Conservation (phyloP, 1,140 invertebrate species). For the Drosophila mauritiana region DNA sequence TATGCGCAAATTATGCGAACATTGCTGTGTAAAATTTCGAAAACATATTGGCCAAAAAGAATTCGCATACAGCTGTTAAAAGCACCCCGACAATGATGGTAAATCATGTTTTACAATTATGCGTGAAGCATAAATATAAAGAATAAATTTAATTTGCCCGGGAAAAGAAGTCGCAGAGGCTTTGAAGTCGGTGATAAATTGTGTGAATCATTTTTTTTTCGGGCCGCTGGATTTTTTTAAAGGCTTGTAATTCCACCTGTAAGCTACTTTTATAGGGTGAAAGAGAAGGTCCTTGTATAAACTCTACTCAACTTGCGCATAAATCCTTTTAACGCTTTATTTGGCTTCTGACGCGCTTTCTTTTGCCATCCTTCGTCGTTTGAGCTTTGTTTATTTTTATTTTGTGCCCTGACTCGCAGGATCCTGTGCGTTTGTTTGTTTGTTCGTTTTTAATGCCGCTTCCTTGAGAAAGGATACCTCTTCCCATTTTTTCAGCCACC, state of each 20-base stretch:
- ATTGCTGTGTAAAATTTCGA: constrained; percentile 16
- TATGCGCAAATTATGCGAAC: constrained; percentile 71
- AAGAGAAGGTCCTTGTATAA: constrained; percentile 6
- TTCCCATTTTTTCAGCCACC: constrained; percentile 14
- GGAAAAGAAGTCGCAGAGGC: neutral
- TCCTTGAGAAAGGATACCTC: constrained; percentile 4
- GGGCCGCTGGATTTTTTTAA: neutral
- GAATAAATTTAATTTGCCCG: constrained; percentile 62
- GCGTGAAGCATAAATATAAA: constrained; percentile 45
- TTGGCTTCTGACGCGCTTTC: constrained; percentile 61
- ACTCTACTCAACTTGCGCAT: constrained; percentile 41
- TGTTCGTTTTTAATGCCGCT: constrained; percentile 47
- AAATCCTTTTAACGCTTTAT: constrained; percentile 82
- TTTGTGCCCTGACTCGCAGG: constrained; percentile 24
- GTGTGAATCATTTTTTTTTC: constrained; percentile 4
- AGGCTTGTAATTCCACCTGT: constrained; percentile 31
- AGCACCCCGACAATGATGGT: constrained; percentile 39
- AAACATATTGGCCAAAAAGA: constrained; percentile 62
- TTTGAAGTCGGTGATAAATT: constrained; percentile 21
- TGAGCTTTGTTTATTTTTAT: constrained; percentile 49
- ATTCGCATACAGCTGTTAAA: constrained; percentile 55
- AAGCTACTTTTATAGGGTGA: constrained; percentile 23
- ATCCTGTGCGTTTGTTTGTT: constrained; percentile 32
- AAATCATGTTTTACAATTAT: constrained; percentile 77
- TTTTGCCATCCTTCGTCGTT: constrained; percentile 1